Percentiles rank a stretch among this genome's conserved stretches.
phyloP scores from a whole-genome alignment of 2,797 vertebrate species.

The Coregonus suidteri region DNA sequence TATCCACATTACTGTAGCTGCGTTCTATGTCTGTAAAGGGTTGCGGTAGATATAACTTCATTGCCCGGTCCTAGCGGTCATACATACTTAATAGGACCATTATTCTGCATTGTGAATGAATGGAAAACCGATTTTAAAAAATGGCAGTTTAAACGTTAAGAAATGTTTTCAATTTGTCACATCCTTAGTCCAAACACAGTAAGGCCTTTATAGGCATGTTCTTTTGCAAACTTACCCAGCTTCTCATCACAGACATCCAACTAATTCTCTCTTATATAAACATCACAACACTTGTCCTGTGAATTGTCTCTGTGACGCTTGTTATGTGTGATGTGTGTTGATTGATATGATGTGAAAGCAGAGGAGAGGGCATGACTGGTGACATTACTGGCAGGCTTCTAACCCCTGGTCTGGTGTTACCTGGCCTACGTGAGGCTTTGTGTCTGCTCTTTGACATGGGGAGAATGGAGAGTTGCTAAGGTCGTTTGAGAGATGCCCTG shows the following conservation, averaged over 20 bases:
- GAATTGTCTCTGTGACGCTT: neutral
- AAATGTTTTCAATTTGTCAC: too few relatives aligned
- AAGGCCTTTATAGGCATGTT: neutral
- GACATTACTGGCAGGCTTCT: neutral
- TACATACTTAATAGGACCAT: too few relatives aligned
- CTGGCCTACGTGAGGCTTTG: neutral
- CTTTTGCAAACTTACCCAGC: neutral
- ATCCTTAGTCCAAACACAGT: neutral
- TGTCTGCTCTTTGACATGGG: neutral
- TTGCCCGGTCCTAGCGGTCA: too few relatives aligned
- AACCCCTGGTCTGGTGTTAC: neutral
- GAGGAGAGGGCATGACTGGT: constrained; percentile 15
- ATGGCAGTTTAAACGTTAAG: too few relatives aligned
- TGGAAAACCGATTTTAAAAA: too few relatives aligned
- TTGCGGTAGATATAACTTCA: too few relatives aligned
- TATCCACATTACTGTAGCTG: too few relatives aligned
- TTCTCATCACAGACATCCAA: neutral
- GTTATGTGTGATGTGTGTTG: constrained; percentile 43
- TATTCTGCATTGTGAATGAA: too few relatives aligned
- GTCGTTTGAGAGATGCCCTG: neutral
- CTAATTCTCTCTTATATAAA: neutral
- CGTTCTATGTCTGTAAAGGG: too few relatives aligned
- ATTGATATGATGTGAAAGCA: constrained; percentile 66
- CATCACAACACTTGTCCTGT: neutral
- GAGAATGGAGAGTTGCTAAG: neutral